Evolutionary conservation across 2,797 vertebrate genomes (phyloP).

Genomic region (Danio kyathit): DNA sequence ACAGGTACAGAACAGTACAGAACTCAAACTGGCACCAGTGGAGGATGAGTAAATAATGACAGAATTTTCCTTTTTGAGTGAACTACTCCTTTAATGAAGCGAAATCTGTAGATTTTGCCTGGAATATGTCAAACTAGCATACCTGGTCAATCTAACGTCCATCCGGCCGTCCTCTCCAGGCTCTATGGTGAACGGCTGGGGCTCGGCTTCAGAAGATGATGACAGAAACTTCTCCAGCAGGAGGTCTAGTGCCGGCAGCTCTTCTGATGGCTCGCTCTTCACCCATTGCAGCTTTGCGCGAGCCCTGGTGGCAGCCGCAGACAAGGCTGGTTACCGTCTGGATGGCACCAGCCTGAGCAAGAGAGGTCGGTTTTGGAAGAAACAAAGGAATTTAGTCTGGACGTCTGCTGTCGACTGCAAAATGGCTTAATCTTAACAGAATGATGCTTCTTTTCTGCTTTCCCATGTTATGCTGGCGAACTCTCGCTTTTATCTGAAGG

Average conservation of each 20-base stretch:
- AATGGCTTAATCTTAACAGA: constrained; percentile 12
- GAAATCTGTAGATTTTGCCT: not conserved
- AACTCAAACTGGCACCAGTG: too few relatives aligned
- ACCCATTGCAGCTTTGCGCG: constrained; percentile 96
- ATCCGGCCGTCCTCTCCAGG: constrained; percentile 78
- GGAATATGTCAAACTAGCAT: not conserved
- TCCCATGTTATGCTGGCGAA: not conserved
- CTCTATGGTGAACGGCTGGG: constrained; percentile 99
- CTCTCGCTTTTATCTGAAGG: not conserved
- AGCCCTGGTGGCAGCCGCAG: constrained; percentile 95
- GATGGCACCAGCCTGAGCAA: constrained; percentile 95
- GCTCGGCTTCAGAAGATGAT: constrained; percentile 94
- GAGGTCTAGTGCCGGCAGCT: constrained; percentile 96
- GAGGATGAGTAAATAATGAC: too few relatives aligned
- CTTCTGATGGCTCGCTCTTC: constrained; percentile 96
- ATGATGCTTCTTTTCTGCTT: constrained; percentile 31
- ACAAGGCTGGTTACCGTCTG: constrained; percentile 96
- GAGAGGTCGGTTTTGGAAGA: constrained; percentile 90
- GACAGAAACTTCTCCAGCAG: constrained; percentile 96
- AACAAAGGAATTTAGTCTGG: constrained; percentile 14
- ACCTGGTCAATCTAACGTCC: constrained; percentile 13
- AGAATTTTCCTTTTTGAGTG: too few relatives aligned
- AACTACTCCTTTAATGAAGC: too few relatives aligned
- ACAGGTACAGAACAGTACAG: too few relatives aligned
- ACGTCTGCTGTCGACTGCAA: constrained; percentile 62